A percentile compares a stretch with the other conserved stretches of the same genome.
phyloP scores from a whole-genome alignment of 2,888 invertebrate species.

The Lasioglossum morio region DNA sequence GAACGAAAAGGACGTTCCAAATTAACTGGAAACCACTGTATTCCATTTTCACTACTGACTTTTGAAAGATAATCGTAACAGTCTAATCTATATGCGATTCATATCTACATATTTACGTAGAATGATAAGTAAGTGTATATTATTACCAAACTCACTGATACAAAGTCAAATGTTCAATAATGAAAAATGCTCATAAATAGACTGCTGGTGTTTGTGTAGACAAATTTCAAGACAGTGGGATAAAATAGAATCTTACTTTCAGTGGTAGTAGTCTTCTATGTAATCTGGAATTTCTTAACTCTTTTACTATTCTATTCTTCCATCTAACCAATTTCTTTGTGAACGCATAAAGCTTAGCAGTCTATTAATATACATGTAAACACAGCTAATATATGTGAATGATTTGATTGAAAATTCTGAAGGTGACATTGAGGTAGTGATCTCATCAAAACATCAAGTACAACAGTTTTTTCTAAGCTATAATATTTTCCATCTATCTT shows the following conservation, averaged over 20 bases:
- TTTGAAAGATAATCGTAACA: background rate
- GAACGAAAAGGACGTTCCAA: background rate
- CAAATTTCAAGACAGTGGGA: too few species aligned
- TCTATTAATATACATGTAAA: background rate
- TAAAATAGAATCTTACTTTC: too few species aligned
- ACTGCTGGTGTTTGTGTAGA: too few species aligned
- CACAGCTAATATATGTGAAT: background rate
- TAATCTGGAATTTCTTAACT: too few species aligned
- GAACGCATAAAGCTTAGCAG: too few species aligned
- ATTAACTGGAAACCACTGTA: too few species aligned
- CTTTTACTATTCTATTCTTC: too few species aligned
- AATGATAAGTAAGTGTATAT: background rate
- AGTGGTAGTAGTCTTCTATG: too few species aligned
- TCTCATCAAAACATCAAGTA: conserved; percentile 3
- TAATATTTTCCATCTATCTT: background rate
- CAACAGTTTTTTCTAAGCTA: background rate
- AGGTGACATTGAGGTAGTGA: conserved; percentile 10
- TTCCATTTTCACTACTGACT: background rate
- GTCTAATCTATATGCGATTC: background rate
- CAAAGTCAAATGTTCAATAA: background rate
- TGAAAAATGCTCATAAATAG: background rate
- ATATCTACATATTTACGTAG: background rate
- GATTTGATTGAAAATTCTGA: background rate
- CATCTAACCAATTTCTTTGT: too few species aligned
- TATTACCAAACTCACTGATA: background rate